Percentiles rank a stretch among this genome's conserved stretches.
These are phyloP conservation scores for Acronicta leporina DNA, from an alignment of 2,888 invertebrate species.

Conservation along the genomic window DNA sequence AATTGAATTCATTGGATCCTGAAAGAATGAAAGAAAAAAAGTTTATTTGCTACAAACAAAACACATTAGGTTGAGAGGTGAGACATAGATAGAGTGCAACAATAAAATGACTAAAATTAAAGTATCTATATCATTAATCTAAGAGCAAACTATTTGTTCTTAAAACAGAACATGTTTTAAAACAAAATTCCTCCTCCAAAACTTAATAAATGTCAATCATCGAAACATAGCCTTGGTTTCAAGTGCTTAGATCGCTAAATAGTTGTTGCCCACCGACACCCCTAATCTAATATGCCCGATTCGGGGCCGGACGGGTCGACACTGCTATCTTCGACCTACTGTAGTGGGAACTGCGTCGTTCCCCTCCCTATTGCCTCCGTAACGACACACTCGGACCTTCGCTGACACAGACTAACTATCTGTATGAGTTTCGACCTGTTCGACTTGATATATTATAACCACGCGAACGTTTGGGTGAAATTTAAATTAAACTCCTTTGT, in stretches of 20 bases:
- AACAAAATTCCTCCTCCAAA: conserved; percentile 54
- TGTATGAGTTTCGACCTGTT: conserved; percentile 64
- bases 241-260: conserved; percentile 77
- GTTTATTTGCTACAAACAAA: too few relatives aligned
- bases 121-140: background rate
- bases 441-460: conserved; percentile 41
- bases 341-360: conserved; percentile 64
- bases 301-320: conserved; percentile 62
- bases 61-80: too few relatives aligned
- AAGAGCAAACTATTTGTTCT: background rate
- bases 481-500: conserved; percentile 58
- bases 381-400: conserved; percentile 62
- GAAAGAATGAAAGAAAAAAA: background rate
- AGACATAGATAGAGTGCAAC: too few relatives aligned
- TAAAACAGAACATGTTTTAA: background rate
- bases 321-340: conserved; percentile 73
- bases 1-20: conserved; percentile 40
- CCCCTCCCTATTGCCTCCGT: conserved; percentile 67
- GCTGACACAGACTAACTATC: conserved; percentile 65
- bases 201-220: conserved; percentile 46
- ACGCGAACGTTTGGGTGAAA: conserved; percentile 62
- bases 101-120: too few relatives aligned
- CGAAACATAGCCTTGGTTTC: conserved; percentile 61
- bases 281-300: conserved; percentile 81
- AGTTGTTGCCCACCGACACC: conserved; percentile 74